Percentiles rank a stretch among this genome's conserved stretches.
These are phyloP conservation scores for Chrosomus eos DNA, from an alignment of 2,797 vertebrate genomes.

Conservation along the genomic window DNA sequence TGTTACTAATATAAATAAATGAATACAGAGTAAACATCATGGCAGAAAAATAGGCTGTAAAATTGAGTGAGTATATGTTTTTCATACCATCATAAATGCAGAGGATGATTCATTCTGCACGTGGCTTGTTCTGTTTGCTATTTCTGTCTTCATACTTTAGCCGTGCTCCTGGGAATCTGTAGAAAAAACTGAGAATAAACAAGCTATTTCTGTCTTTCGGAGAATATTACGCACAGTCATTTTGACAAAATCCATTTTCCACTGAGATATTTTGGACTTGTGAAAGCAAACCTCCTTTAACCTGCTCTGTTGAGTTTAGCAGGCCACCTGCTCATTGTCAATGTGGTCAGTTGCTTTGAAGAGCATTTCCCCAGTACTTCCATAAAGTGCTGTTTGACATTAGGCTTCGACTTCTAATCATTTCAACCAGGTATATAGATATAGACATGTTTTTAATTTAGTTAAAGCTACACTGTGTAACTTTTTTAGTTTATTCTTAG, in stretches of 20 bases:
- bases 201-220: conserved; percentile 19
- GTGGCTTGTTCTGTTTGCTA: conserved; percentile 18
- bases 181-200: conserved; percentile 38
- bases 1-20: conserved; percentile 1
- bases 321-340: conserved; percentile 13
- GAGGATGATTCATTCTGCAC: conserved; percentile 52
- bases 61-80: background rate
- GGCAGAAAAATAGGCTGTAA: conserved; percentile 24
- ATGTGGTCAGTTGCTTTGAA: conserved; percentile 14
- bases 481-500: no score
- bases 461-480: no score
- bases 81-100: conserved; percentile 11
- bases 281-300: conserved; percentile 25
- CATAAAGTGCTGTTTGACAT: conserved; percentile 10
- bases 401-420: background rate
- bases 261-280: conserved; percentile 60
- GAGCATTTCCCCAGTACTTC: background rate
- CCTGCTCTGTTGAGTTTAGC: background rate
- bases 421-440: background rate
- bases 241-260: conserved; percentile 70
- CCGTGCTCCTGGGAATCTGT: conserved; percentile 38
- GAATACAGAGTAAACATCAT: conserved; percentile 17
- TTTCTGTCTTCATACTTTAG: conserved; percentile 43
- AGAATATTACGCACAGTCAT: conserved; percentile 24
- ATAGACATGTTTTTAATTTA: background rate